These are phyloP conservation scores for Indicator indicator DNA, from an alignment of 2,113 vertebrate species.

Conservation along the genomic window DNA sequence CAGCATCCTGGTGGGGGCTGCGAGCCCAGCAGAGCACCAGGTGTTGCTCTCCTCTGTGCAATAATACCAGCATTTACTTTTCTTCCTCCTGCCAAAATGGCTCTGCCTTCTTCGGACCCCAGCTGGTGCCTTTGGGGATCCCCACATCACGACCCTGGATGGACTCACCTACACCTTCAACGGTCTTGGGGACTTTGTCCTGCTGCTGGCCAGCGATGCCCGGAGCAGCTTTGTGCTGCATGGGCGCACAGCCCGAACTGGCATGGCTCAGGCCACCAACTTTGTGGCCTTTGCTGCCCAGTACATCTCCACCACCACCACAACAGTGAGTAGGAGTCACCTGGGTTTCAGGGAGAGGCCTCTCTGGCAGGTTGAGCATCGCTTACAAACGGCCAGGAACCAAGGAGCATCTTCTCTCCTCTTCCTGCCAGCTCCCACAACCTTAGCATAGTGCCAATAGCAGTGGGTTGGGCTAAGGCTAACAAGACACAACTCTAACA, in stretches of 20 bases:
- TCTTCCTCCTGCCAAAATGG: not conserved
- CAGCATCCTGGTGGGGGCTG: not conserved
- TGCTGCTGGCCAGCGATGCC: not conserved
- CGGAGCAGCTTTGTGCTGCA: not conserved
- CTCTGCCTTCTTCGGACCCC: not conserved
- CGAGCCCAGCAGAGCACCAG: not conserved
- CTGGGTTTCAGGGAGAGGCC: not conserved
- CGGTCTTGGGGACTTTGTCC: conserved; percentile 39
- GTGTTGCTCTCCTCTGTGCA: not conserved
- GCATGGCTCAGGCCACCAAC: conserved; percentile 34
- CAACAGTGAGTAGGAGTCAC: conserved; percentile 25
- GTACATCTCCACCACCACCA: not conserved
- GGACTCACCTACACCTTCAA: conserved; percentile 63
- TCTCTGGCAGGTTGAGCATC: not conserved
- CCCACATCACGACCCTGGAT: conserved; percentile 60
- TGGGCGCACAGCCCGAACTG: not conserved
- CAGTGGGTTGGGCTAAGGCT: not conserved
- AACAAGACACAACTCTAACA: not conserved
- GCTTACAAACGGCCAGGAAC: not conserved
- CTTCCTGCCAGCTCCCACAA: not conserved
- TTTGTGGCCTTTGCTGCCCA: conserved; percentile 48
- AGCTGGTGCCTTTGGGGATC: conserved; percentile 32
- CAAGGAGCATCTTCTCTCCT: fast-evolving
- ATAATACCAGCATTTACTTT: not conserved
- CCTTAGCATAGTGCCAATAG: not conserved